Conservation (phyloP, 2,888 invertebrate genomes). For the Aproaerema taeniolella region DNA sequence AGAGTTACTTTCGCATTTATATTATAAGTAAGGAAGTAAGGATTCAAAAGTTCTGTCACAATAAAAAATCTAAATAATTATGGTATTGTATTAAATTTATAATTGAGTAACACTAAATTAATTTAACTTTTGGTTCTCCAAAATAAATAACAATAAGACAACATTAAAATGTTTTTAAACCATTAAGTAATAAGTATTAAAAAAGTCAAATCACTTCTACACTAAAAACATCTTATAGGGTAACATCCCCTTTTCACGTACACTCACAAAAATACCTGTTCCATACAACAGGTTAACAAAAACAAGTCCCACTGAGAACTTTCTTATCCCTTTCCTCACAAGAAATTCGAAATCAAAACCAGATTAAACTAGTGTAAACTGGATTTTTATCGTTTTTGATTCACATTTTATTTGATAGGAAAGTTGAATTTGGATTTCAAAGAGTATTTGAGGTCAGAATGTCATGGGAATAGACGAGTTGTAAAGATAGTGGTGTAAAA, state of each 20-base stretch:
- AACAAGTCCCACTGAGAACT: slow-evolving; percentile 5
- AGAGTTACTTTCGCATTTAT: too few species aligned
- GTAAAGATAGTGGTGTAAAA: not conserved
- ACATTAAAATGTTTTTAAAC: not conserved
- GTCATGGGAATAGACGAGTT: not conserved
- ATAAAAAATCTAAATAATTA: too few species aligned
- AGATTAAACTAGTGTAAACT: slow-evolving; percentile 23
- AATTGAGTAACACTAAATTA: too few species aligned
- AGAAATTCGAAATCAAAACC: slow-evolving; percentile 20
- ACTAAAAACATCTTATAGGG: not conserved
- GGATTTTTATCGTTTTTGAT: slow-evolving; percentile 29
- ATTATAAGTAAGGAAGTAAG: too few species aligned
- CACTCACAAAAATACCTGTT: slow-evolving; percentile 22
- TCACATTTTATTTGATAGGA: slow-evolving; percentile 13
- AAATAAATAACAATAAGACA: not conserved
- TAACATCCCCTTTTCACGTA: slow-evolving; percentile 4
- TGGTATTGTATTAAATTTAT: too few species aligned
- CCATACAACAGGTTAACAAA: slow-evolving; percentile 27
- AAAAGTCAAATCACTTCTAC: too few species aligned
- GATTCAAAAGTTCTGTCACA: too few species aligned
- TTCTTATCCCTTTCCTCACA: slow-evolving; percentile 19
- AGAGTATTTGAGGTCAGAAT: not conserved
- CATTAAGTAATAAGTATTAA: too few species aligned
- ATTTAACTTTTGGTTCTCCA: too few species aligned
- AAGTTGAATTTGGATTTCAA: slow-evolving; percentile 16